A percentile compares a stretch with the other conserved stretches of the same genome.
These are phyloP conservation scores for Tanypteryx hageni DNA, from an alignment of 2,888 invertebrate species.

Conservation along the genomic window DNA sequence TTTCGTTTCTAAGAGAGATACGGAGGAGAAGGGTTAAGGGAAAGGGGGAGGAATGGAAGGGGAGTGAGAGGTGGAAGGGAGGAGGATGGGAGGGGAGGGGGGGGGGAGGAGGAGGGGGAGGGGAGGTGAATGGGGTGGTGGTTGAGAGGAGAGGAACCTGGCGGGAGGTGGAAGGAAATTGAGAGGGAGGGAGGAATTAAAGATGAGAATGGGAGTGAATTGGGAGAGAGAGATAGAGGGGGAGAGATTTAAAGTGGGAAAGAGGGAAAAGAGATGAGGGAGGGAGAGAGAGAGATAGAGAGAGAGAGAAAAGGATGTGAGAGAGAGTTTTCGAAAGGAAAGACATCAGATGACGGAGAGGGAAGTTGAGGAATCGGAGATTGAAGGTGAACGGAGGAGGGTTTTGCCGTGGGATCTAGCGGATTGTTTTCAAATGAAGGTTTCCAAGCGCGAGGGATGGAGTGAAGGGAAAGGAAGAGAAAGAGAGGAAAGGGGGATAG, in stretches of 20 bases:
- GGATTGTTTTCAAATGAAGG: constrained; percentile 33
- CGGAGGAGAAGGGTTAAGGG: neutral
- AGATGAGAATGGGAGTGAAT: neutral
- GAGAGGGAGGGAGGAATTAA: neutral
- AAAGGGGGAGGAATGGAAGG: neutral
- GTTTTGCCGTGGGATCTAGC: neutral
- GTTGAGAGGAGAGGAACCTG: too few relatives aligned
- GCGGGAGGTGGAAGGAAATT: neutral
- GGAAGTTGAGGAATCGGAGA: neutral
- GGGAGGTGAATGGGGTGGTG: neutral
- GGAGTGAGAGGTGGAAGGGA: neutral
- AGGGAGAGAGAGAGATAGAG: neutral
- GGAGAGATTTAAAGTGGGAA: too few relatives aligned
- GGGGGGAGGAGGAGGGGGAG: neutral
- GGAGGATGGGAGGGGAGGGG: too few relatives aligned
- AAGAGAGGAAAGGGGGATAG: too few relatives aligned
- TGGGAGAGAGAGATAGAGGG: neutral
- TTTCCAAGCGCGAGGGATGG: neutral
- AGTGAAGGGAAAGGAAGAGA: neutral
- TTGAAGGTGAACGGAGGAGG: neutral
- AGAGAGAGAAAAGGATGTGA: neutral
- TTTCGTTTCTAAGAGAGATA: neutral
- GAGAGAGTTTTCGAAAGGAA: neutral
- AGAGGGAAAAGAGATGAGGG: neutral
- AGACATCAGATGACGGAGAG: neutral